Conservation (phyloP, 2,888 invertebrate genomes). For the Aleiodes testaceus region DNA sequence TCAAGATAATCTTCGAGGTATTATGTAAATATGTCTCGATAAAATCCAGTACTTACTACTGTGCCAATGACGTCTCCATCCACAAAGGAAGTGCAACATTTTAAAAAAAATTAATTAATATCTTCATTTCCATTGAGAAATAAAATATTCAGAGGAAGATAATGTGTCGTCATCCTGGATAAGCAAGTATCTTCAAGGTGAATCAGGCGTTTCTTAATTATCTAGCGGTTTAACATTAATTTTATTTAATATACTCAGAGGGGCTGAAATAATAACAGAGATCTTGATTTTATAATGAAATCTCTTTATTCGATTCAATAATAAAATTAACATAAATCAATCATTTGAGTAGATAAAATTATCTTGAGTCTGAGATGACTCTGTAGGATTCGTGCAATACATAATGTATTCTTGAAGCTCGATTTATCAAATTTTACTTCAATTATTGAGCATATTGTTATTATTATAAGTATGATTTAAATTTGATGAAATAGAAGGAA, state of each 20-base stretch:
- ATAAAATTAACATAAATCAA: no score
- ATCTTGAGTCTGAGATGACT: background rate
- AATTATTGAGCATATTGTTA: conserved; percentile 18
- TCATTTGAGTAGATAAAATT: conserved; percentile 9
- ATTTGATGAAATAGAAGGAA: background rate
- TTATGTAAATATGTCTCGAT: background rate
- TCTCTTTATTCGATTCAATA: no score
- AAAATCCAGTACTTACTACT: conserved; percentile 21
- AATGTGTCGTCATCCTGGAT: conserved; percentile 22
- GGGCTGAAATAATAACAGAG: conserved; percentile 10
- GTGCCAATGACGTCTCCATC: conserved; percentile 18
- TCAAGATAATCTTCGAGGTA: background rate
- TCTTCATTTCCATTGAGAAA: background rate
- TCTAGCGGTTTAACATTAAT: background rate
- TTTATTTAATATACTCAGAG: conserved; percentile 3
- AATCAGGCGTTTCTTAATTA: conserved; percentile 10
- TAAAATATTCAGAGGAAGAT: conserved; percentile 14
- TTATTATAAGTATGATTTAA: background rate
- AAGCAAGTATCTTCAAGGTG: conserved; percentile 30
- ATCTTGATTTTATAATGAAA: background rate
- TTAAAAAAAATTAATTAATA: background rate
- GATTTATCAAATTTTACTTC: background rate
- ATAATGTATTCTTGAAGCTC: conserved; percentile 4
- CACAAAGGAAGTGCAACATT: conserved; percentile 4
- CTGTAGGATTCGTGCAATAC: conserved; percentile 19